Evolutionary conservation across 2,113 vertebrate genomes (phyloP).

Genomic region (Myxocyprinus asiaticus): DNA sequence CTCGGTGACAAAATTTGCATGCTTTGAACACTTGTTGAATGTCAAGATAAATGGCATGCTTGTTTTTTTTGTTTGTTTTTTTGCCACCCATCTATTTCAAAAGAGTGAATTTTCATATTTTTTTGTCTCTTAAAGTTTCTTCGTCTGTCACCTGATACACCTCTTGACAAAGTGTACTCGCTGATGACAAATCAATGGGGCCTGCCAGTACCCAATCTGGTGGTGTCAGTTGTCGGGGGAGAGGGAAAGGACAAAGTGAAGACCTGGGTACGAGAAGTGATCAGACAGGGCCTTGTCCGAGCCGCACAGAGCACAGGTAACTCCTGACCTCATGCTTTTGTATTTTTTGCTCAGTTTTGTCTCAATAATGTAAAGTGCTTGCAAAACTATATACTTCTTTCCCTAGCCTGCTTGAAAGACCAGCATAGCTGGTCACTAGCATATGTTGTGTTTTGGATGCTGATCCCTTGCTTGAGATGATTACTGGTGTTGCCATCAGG

Average conservation of each 20-base stretch:
- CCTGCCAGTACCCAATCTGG: conserved; percentile 80
- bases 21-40: too few species aligned
- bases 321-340: background rate
- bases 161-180: conserved; percentile 71
- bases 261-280: conserved; percentile 82
- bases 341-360: background rate
- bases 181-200: conserved; percentile 79
- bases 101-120: background rate
- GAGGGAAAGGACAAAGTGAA: conserved; percentile 70
- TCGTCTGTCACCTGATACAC: conserved; percentile 79
- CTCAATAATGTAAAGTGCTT: background rate
- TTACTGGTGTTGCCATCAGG: too few species aligned
- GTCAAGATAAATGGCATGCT: too few species aligned
- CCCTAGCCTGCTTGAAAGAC: too few species aligned
- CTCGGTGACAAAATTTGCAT: too few species aligned
- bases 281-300: conserved; percentile 81
- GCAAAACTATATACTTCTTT: too few species aligned
- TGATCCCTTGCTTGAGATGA: too few species aligned
- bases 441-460: too few species aligned
- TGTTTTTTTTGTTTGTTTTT: background rate
- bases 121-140: conserved; percentile 73
- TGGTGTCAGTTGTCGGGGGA: conserved; percentile 83
- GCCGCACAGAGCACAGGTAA: conserved; percentile 87
- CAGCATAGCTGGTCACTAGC: too few species aligned
- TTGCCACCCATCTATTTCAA: background rate